These are phyloP conservation scores for Delphinus delphis DNA, from an alignment of 2,113 vertebrate species.

Conservation along the genomic window DNA sequence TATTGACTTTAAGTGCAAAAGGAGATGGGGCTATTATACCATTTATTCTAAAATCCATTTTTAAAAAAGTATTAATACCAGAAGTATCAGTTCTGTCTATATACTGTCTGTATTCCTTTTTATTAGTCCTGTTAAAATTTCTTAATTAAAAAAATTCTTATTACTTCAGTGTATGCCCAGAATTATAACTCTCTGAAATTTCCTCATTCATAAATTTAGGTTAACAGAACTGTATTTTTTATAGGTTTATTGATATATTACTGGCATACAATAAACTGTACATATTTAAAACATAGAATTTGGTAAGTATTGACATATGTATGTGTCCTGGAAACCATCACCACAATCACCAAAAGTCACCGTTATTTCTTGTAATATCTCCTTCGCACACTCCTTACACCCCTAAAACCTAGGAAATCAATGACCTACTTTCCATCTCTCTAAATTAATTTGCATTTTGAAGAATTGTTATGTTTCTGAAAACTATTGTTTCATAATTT, in stretches of 20 bases:
- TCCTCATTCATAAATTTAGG: neutral
- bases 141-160: neutral
- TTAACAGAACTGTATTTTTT: neutral
- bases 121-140: neutral
- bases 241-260: neutral
- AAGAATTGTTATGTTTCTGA: neutral
- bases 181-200: neutral
- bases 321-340: neutral
- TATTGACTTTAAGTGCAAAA: neutral
- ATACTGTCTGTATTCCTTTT: neutral
- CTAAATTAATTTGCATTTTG: neutral
- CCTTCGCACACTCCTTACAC: neutral
- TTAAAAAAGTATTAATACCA: neutral
- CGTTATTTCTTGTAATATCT: neutral
- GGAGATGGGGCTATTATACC: neutral
- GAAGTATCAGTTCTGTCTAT: neutral
- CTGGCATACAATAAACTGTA: neutral
- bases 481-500: neutral
- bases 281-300: neutral
- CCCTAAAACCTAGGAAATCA: neutral
- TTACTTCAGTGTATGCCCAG: neutral
- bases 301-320: neutral
- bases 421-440: neutral
- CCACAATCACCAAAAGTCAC: neutral
- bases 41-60: neutral